A percentile compares a stretch with the other conserved stretches of the same genome.
phyloP scores from a whole-genome alignment of 2,113 vertebrate species.

The Pteronura brasiliensis region DNA sequence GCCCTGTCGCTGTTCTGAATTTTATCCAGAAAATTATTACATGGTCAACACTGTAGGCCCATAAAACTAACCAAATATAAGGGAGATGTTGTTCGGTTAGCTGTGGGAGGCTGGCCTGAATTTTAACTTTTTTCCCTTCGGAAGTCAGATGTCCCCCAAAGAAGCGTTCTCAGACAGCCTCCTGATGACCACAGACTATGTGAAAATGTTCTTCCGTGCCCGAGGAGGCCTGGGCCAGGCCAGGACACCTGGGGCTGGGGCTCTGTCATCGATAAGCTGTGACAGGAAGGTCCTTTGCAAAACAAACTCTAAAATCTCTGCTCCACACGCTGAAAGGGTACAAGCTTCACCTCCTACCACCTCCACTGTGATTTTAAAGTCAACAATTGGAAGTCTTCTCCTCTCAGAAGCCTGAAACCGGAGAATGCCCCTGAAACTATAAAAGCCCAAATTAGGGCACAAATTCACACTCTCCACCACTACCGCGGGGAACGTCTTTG shows the following conservation, averaged over 20 bases:
- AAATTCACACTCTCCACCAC: background rate
- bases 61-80: constrained; percentile 72
- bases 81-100: constrained; percentile 19
- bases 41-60: background rate
- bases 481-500: background rate
- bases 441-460: background rate
- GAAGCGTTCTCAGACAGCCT: background rate
- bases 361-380: background rate
- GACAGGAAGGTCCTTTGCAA: background rate
- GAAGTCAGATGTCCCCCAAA: background rate
- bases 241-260: accelerated
- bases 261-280: background rate
- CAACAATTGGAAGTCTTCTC: background rate
- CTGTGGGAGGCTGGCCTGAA: background rate
- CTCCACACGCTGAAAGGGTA: background rate
- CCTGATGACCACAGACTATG: constrained; percentile 52
- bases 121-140: background rate
- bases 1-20: constrained; percentile 40
- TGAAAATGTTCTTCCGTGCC: constrained; percentile 65
- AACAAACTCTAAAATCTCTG: constrained; percentile 37
- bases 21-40: constrained; percentile 72
- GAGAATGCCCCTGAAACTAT: background rate
- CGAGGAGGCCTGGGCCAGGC: background rate
- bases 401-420: background rate
- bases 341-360: accelerated